Conservation (phyloP, 2,113 vertebrate species). For the Halcyon malimbica region DNA sequence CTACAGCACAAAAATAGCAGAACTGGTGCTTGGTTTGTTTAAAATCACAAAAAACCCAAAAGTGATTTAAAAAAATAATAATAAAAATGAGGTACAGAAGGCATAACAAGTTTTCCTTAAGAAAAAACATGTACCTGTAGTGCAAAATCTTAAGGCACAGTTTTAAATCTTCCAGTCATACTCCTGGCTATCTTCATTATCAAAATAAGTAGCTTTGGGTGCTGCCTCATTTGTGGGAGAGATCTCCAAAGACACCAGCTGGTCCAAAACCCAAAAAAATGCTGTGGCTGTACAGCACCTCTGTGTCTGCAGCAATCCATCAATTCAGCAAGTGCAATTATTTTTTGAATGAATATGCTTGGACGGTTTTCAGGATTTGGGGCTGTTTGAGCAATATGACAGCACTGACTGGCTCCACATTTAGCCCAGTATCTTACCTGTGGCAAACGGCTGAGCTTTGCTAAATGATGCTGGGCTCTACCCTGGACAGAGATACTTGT, state of each 20-base stretch:
- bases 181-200: background rate
- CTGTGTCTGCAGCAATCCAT: no score
- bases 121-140: background rate
- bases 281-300: background rate
- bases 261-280: background rate
- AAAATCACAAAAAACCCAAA: background rate
- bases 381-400: background rate
- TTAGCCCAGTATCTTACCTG: background rate
- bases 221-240: background rate
- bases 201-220: background rate
- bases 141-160: background rate
- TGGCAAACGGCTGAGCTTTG: background rate
- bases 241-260: background rate
- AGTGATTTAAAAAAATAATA: background rate
- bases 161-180: background rate
- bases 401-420: background rate
- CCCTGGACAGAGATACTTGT: no score
- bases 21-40: background rate
- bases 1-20: background rate
- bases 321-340: background rate
- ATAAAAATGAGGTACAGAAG: background rate
- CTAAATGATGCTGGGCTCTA: background rate
- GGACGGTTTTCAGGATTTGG: background rate
- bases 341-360: background rate
- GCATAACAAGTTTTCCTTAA: background rate